A percentile compares a stretch with the other conserved stretches of the same genome.
Evolutionary conservation across 2,797 vertebrate species (phyloP).

Genomic region (Eospalax fontanierii): DNA sequence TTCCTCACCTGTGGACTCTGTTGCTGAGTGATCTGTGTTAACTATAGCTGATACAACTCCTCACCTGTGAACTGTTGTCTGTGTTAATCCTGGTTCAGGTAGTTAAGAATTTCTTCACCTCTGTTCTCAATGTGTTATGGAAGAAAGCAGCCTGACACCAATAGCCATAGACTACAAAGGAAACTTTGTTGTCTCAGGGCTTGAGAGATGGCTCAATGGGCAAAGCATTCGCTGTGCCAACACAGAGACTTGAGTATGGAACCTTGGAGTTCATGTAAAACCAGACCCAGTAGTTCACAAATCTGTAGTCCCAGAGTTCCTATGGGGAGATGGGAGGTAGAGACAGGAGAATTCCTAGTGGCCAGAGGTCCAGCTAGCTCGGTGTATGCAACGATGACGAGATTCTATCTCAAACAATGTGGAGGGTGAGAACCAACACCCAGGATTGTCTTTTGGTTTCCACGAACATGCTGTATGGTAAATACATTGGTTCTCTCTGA

Average conservation of each 20-base stretch:
- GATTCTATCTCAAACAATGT: neutral
- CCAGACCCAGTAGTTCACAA: neutral
- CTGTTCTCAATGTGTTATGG: rapidly evolving
- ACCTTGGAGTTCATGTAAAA: neutral
- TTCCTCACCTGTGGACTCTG: neutral
- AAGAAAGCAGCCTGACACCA: neutral
- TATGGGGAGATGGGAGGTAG: neutral
- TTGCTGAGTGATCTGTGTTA: too few relatives aligned
- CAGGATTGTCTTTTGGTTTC: too few relatives aligned
- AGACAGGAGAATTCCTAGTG: neutral
- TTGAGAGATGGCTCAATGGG: neutral
- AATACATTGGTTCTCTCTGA: too few relatives aligned
- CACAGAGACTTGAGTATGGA: neutral
- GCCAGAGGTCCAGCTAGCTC: too few relatives aligned
- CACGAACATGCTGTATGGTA: neutral
- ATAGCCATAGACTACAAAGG: neutral
- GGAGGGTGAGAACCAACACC: neutral
- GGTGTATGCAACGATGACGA: neutral
- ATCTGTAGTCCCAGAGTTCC: neutral
- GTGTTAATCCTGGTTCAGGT: neutral
- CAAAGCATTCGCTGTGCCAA: neutral
- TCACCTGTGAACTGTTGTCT: neutral
- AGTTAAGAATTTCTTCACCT: too few relatives aligned
- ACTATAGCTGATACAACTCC: too few relatives aligned
- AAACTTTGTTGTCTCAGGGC: neutral